Evolutionary conservation across 1,140 invertebrate genomes (phyloP), one percentile per base, ranked within the genome.

Genomic region (Oedothorax gibbosus): DNA sequence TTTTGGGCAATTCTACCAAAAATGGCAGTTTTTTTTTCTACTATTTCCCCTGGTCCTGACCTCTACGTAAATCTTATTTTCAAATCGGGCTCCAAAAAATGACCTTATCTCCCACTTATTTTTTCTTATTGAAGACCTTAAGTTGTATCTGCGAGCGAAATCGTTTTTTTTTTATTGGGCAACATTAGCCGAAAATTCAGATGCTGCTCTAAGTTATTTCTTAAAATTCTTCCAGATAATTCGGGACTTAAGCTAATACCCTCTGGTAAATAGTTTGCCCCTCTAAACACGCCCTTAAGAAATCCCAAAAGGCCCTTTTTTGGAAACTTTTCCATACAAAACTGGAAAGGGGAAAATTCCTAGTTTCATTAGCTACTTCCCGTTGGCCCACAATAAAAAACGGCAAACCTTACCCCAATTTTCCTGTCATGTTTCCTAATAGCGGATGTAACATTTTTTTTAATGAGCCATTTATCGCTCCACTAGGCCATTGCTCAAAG

Each of bases 291-390:
- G 53, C 5, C n/a, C 50, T 79, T 66, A 18, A 79, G 54, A 0
- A 79, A 53, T 10, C 60, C 9, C 18, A 79, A 66, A 6, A 20
- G 77, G 2, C 77, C 77, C 5, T 8, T 18, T 7, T n/a, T n/a
- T n/a, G n/a, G 77, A 60, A 14, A 12, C 0, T 50, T 60, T 35
- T 7, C 77, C 77, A 20, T 79, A 79, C 20, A 79, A 0, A 65
- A 79, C 51, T n/a, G 7, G 14, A 68, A 79, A 68, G 0, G 77
- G 77, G 15, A 21, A 20, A 5, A 79, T 50, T n/a, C 49, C 60
- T 66, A 0, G 62, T 79, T 14, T 10, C 8, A 49, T 71, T 14
- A 14, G 78, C n/a, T 10, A 71, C 78, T 71, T 71, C 64, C 20
- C 51, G 21, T 56, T 12, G 53, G 65, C 20, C n/a, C 78, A 69